phyloP scores from a whole-genome alignment of 2,797 vertebrate genomes.

The Onychomys torridus region DNA sequence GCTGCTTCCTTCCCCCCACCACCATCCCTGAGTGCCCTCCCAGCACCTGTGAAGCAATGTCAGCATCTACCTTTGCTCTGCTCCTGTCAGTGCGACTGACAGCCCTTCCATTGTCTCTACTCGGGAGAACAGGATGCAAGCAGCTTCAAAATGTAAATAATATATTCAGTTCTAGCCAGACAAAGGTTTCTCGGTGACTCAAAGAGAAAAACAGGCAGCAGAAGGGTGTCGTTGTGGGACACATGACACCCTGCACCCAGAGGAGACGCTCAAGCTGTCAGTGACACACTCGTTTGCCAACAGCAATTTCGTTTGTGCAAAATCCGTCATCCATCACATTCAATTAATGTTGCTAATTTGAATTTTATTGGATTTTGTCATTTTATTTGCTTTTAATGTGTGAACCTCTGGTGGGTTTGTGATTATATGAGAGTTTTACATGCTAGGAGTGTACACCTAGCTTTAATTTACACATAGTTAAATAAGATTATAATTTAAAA shows the following conservation, averaged over 20 bases:
- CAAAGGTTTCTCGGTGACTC: slow-evolving; percentile 22
- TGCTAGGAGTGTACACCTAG: background rate
- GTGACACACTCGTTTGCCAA: background rate
- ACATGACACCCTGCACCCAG: background rate
- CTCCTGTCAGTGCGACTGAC: background rate
- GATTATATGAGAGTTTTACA: slow-evolving; percentile 7
- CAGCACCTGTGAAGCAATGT: fast-evolving
- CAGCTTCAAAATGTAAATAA: background rate
- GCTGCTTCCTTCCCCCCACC: background rate
- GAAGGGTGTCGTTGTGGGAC: background rate
- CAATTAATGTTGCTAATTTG: slow-evolving; percentile 51
- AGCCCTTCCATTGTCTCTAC: background rate
- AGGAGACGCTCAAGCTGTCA: background rate
- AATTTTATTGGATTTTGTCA: slow-evolving; percentile 64
- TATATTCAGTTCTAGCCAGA: background rate
- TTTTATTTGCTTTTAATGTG: slow-evolving; percentile 57
- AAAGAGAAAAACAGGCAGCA: background rate
- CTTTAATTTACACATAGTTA: slow-evolving; percentile 48
- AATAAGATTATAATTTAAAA: slow-evolving; percentile 56
- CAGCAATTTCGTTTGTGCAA: slow-evolving; percentile 10
- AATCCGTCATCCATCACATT: slow-evolving; percentile 24
- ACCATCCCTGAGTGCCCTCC: background rate
- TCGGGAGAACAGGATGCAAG: background rate
- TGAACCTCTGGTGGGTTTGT: slow-evolving; percentile 30
- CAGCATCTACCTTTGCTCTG: background rate